phyloP scores from a whole-genome alignment of 1,140 invertebrate species.

The Portunus trituberculatus region DNA sequence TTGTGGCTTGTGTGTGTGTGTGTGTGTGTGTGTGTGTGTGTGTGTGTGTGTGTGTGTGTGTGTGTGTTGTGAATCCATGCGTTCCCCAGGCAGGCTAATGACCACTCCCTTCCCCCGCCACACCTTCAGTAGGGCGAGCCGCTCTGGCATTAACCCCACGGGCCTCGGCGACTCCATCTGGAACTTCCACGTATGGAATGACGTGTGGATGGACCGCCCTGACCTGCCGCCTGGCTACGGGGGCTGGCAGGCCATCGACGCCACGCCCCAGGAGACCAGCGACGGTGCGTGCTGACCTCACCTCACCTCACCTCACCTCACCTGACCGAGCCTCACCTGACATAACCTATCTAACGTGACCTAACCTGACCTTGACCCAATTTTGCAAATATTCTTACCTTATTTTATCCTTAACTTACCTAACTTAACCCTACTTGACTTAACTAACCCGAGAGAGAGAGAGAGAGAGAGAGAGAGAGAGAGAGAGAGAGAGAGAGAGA shows the following conservation, averaged over 20 bases:
- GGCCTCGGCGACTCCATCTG: constrained; percentile 82
- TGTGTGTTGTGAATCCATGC: too few relatives aligned
- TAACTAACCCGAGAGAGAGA: background rate
- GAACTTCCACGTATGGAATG: constrained; percentile 93
- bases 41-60: too few relatives aligned
- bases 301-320: too few relatives aligned
- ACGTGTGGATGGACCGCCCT: constrained; percentile 89
- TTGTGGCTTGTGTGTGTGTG: too few relatives aligned
- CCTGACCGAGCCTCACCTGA: too few relatives aligned
- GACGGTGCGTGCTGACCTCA: constrained; percentile 72
- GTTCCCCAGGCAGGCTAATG: too few relatives aligned
- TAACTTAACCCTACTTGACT: too few relatives aligned
- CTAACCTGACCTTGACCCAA: background rate
- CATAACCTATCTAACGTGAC: background rate
- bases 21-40: too few relatives aligned
- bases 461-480: background rate
- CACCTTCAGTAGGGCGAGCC: background rate
- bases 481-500: background rate
- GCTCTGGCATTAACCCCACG: background rate
- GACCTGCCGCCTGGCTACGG: constrained; percentile 85
- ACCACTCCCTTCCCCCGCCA: background rate
- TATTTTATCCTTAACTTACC: too few relatives aligned
- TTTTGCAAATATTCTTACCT: background rate
- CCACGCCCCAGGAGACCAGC: constrained; percentile 79
- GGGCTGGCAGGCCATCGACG: constrained; percentile 79